Conservation (phyloP, 2,888 invertebrate species). For the Poecilobothrus nobilitatus region DNA sequence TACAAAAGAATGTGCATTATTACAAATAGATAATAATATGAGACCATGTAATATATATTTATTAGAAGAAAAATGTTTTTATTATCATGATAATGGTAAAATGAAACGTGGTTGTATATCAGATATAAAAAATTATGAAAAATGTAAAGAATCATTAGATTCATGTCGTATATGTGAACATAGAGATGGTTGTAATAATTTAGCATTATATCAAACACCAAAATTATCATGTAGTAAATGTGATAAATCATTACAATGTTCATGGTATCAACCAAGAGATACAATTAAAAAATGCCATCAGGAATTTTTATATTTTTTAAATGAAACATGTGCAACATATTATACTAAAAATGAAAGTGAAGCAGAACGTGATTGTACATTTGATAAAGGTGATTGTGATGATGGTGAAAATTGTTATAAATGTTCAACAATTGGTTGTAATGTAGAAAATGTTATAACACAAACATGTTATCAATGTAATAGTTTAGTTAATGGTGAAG, state of each 20-base stretch:
- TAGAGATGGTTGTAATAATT: slow-evolving; percentile 23
- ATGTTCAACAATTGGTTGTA: slow-evolving; percentile 25
- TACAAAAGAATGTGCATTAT: slow-evolving; percentile 20
- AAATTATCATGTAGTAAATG: slow-evolving; percentile 24
- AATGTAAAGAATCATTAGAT: slow-evolving; percentile 22
- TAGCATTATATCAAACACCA: slow-evolving; percentile 20
- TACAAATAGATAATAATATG: slow-evolving; percentile 3
- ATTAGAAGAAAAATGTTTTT: slow-evolving; percentile 27
- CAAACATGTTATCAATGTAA: slow-evolving; percentile 26
- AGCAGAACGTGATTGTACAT: slow-evolving; percentile 24
- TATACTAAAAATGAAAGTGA: slow-evolving; percentile 17
- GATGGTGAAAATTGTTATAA: slow-evolving; percentile 13
- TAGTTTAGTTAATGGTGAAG: slow-evolving; percentile 17
- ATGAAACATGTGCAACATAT: slow-evolving; percentile 23
- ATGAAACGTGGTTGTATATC: slow-evolving; percentile 31
- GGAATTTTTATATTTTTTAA: slow-evolving; percentile 22
- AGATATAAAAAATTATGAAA: slow-evolving; percentile 17
- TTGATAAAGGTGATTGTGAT: slow-evolving; percentile 24
- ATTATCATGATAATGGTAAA: slow-evolving; percentile 20
- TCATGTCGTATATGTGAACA: slow-evolving; percentile 20
- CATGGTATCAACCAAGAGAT: slow-evolving; percentile 21
- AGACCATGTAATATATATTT: slow-evolving; percentile 25
- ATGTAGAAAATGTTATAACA: slow-evolving; percentile 17
- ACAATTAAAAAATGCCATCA: slow-evolving; percentile 18
- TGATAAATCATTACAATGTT: slow-evolving; percentile 21